These are phyloP conservation scores for Sebastes matsubarae DNA, from an alignment of 2,797 vertebrate genomes.

Conservation along the genomic window DNA sequence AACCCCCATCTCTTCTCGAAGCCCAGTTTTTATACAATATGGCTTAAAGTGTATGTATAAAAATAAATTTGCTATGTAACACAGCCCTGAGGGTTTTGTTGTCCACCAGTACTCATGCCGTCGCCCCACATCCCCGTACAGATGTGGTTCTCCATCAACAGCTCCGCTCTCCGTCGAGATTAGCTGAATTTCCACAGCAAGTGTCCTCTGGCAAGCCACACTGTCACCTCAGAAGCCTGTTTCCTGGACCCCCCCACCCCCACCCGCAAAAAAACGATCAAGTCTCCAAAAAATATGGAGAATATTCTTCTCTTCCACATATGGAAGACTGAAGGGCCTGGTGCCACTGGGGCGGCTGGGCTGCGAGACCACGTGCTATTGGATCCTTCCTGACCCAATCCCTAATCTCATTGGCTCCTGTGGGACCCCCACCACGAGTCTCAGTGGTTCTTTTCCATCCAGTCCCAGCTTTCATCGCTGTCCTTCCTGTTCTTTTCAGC, in stretches of 20 bases:
- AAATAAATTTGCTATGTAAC: slow-evolving; percentile 93
- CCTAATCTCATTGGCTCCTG: slow-evolving; percentile 73
- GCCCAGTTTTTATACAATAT: slow-evolving; percentile 83
- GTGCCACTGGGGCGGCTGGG: slow-evolving; percentile 81
- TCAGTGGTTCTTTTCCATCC: slow-evolving; percentile 98
- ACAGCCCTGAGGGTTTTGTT: slow-evolving; percentile 95
- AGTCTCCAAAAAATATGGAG: slow-evolving; percentile 99
- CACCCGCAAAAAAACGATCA: slow-evolving; percentile 83
- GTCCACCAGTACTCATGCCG: slow-evolving; percentile 86
- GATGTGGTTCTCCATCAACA: slow-evolving; percentile 82
- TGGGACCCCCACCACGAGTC: slow-evolving; percentile 56
- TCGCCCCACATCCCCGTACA: slow-evolving; percentile 84
- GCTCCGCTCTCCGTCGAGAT: slow-evolving; percentile 79
- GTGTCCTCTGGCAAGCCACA: slow-evolving; percentile 84
- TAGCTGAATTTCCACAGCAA: slow-evolving; percentile 78
- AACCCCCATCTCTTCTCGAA: slow-evolving; percentile 80
- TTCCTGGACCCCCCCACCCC: slow-evolving; percentile 65
- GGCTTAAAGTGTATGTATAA: slow-evolving; percentile 91
- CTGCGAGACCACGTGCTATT: slow-evolving; percentile 68
- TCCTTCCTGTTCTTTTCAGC: slow-evolving; percentile 97
- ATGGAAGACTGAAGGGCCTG: slow-evolving; percentile 95
- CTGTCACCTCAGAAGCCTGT: slow-evolving; percentile 83
- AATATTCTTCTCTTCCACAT: slow-evolving; percentile 99
- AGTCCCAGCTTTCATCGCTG: slow-evolving; percentile 98
- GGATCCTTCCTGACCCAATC: slow-evolving; percentile 90